A percentile compares a stretch with the other conserved stretches of the same genome.
phyloP scores from a whole-genome alignment of 53 echinoderm and acorn worm species.

The Hippasteria phrygiana region DNA sequence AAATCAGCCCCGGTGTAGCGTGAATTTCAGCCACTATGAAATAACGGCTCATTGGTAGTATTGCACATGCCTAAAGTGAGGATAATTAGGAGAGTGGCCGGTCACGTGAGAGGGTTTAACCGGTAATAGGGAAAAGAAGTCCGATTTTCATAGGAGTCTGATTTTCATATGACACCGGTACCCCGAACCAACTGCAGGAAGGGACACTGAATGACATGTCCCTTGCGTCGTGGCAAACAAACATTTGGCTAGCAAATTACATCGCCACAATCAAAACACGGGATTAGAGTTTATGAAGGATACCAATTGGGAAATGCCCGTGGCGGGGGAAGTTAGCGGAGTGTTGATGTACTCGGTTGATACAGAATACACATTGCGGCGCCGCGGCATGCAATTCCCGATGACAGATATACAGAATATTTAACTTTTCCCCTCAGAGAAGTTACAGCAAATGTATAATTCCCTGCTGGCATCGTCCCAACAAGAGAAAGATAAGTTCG shows the following conservation, averaged over 20 bases:
- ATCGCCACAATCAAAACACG: conserved; percentile 57
- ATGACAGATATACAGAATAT: conserved; percentile 32
- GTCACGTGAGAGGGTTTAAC: no score
- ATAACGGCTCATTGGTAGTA: no score
- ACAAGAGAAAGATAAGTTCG: conserved; percentile 25
- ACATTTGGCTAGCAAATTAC: conserved; percentile 62
- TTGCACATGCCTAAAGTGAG: no score
- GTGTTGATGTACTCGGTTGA: conserved; percentile 55
- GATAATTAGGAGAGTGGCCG: no score
- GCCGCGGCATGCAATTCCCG: conserved; percentile 42
- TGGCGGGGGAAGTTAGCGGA: conserved; percentile 6
- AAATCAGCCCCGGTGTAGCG: no score
- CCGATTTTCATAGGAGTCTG: no score
- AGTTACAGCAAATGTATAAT: neutral
- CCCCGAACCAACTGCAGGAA: neutral
- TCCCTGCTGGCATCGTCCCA: conserved; percentile 22
- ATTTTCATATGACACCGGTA: no score
- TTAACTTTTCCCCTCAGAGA: neutral
- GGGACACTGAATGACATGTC: conserved; percentile 19
- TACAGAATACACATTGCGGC: conserved; percentile 60
- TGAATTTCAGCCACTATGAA: no score
- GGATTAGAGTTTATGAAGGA: conserved; percentile 64
- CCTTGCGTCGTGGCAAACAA: conserved; percentile 4
- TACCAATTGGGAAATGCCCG: conserved; percentile 45
- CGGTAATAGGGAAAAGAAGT: no score